Base-by-base conservation (phyloP, 2,888 invertebrate genomes). In the Apodemia zela region DNA sequence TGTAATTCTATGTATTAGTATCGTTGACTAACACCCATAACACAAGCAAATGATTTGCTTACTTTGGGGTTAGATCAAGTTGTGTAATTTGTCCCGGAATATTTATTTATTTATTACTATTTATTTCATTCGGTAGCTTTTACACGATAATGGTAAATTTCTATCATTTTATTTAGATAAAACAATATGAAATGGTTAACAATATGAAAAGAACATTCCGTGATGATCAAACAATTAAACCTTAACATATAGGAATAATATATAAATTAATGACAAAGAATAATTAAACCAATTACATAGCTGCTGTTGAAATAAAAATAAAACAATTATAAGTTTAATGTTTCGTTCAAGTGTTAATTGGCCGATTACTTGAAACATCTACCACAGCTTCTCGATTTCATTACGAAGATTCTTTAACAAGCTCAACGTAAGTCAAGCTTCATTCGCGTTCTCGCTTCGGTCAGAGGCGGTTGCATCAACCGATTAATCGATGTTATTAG, bases 381-480 rank as follows among this genome's bases (percentile, higher is more conserved):
- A 60, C 61, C 64, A 65, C 67, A 66, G 68, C 63, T 65, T 68
- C 63, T 65, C 59, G 60, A 61, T 54, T 58, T 59, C 60, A 63
- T 59, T 63, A 61, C 63, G 64, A 66, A 64, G 63, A 63, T 67
- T 66, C 66, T 63, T 69, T 65, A 71, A 73, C 61, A 69, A 68
- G 63, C 61, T 60, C 61, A 60, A 61, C 59, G 59, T 66, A 69
- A 68, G 66, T 65, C 72, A 75, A 82, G 81, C 68, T 87, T 57
- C 89, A 89, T 87, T 89, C 88, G 84, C 80, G 84, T 81, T 81
- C 79, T 78, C 77, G 87, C 85, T 79, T 75, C 79, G 77, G 79
- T 71, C 72, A 74, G 77, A 72, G 79, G 71, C 82, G 86, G 85
- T 74, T 79, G 86, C 75, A 78, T 81, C 67, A 64, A 38, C 59